Evolutionary conservation across 1,140 invertebrate species (phyloP).

Genomic region (Leptinotarsa undecemlineata): DNA sequence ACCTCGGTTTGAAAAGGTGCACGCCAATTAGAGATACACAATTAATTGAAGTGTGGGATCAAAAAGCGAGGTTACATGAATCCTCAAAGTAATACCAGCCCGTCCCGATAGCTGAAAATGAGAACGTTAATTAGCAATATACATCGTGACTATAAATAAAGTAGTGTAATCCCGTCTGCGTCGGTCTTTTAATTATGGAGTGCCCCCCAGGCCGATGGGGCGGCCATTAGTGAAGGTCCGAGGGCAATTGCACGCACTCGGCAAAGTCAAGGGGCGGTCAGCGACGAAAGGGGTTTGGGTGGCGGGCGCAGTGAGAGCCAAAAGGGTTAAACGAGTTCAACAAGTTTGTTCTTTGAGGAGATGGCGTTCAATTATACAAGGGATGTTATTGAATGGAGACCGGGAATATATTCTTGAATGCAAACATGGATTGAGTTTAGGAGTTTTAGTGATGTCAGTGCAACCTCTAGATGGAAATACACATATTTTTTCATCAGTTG

Average conservation of each 20-base stretch:
- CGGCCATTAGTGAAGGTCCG: constrained; percentile 45
- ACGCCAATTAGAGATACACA: constrained; percentile 17
- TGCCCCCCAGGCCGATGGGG: constrained; percentile 39
- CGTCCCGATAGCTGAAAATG: constrained; percentile 52
- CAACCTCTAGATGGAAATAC: too few relatives aligned
- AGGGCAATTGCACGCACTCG: constrained; percentile 34
- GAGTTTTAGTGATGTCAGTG: too few relatives aligned
- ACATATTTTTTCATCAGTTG: too few relatives aligned
- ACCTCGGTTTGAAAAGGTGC: constrained; percentile 8
- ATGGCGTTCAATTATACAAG: neutral
- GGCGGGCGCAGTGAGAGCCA: neutral
- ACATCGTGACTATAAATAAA: constrained; percentile 57
- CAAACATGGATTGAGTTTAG: too few relatives aligned
- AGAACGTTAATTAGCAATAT: constrained; percentile 56
- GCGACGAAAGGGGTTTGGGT: neutral
- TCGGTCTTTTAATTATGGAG: constrained; percentile 54
- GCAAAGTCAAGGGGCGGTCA: constrained; percentile 15
- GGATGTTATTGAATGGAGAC: too few relatives aligned
- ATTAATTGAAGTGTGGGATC: constrained; percentile 26
- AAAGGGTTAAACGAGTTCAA: constrained; percentile 6
- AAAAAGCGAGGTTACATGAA: constrained; percentile 30
- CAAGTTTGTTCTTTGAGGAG: neutral
- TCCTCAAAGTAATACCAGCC: constrained; percentile 38
- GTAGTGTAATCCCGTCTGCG: constrained; percentile 48
- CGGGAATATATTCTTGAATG: too few relatives aligned